Base-by-base conservation (phyloP, 2,113 vertebrate genomes). In the Sciurus niger region DNA sequence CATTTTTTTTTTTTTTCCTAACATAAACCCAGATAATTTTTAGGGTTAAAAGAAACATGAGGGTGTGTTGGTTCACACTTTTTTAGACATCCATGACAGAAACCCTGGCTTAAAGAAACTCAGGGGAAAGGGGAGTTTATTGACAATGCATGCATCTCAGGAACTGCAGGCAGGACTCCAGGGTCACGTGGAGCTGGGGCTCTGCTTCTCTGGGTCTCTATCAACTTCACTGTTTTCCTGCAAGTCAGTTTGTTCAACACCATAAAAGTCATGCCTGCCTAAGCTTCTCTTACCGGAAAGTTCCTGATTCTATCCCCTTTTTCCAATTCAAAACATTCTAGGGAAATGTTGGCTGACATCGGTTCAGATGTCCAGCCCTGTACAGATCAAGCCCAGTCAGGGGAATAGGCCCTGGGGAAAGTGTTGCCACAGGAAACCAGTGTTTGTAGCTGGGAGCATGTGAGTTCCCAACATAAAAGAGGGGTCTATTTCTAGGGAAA, bases 321-420 rank as follows among this genome's bases (percentile, higher is more conserved):
- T 96, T 94, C 28, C 25, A 65, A 8, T 65, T 53, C 51, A 60
- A 88, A 96, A 63, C 46, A 16, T 53, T 77, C 53, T 74, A 72
- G 7, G 16, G 10, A 43, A 88, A 67, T 40, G 25, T 28, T 67
- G 11, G 10, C 43, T 30, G 48, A 72, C 13, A 32, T 46, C 43
- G 55, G n/a, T 20, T 65, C 72, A 32, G 3, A 55, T 16, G 22
- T 77, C 46, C 60, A 93, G 32, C 1, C 20, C 20, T 60, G 1
- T 63, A 43, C 73, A 84, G 40, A 9, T 72, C 22, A 86, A 60
- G 13, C 37, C 25, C 17, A 48, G 18, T 32, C 6, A 48, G 70
- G 22, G 48, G 4, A 14, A 48, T 11, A 67, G 43, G 37, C 7
- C 60, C n/a, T 78, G 40, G 22, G 28, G 43, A 95, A 25, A 78